These are phyloP conservation scores for Trichogramma dendrolimi DNA, from an alignment of 2,888 invertebrate species.

Conservation along the genomic window DNA sequence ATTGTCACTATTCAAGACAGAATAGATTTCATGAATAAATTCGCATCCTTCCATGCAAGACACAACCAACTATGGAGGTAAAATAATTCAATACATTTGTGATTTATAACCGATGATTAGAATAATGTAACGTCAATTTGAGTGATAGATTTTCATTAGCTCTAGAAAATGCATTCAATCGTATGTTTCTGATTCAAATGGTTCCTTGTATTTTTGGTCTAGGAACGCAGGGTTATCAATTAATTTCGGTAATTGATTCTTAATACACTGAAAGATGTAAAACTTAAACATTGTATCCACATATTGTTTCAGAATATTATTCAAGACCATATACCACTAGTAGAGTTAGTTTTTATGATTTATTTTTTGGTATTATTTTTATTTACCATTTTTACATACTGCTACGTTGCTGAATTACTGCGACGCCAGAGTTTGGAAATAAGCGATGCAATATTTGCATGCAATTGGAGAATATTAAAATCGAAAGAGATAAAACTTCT, in stretches of 20 bases:
- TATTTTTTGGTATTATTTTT: constrained; percentile 24
- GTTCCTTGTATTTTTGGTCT: constrained; percentile 31
- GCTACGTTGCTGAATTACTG: constrained; percentile 21
- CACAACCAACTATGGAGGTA: constrained; percentile 22
- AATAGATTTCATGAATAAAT: constrained; percentile 8
- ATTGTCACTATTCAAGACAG: not conserved
- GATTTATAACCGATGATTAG: not conserved
- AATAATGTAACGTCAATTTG: not conserved
- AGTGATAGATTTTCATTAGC: constrained; percentile 24
- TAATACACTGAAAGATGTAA: not conserved
- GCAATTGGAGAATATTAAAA: constrained; percentile 36
- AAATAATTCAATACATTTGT: not conserved
- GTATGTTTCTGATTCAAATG: constrained; percentile 33
- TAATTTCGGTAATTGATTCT: constrained; percentile 27
- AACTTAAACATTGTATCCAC: not conserved
- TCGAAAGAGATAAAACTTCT: constrained; percentile 30
- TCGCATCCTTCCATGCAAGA: constrained; percentile 3
- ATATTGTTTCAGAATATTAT: constrained; percentile 12
- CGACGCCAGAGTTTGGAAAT: constrained; percentile 34
- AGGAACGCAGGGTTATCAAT: constrained; percentile 33
- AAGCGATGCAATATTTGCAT: constrained; percentile 33
- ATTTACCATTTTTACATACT: constrained; percentile 23
- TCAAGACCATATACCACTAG: constrained; percentile 9
- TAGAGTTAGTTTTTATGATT: constrained; percentile 22
- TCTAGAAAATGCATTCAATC: constrained; percentile 31